Conservation (phyloP, 2,797 vertebrate species). For the Pseudochirops corinnae region DNA sequence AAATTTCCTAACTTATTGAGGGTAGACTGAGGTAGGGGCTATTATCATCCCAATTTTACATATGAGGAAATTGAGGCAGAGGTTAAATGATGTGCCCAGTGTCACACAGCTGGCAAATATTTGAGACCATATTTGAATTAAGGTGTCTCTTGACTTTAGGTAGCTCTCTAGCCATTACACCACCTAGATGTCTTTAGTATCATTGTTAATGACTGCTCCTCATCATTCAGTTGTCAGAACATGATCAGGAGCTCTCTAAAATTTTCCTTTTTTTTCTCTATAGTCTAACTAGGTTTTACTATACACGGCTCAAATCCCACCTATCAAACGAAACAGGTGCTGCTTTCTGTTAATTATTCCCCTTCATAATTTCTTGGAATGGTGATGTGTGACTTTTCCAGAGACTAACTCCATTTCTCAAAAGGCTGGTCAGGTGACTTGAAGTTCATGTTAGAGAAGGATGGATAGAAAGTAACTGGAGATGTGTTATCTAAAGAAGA, state of each 20-base stretch:
- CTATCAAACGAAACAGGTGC: neutral
- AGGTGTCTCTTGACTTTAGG: neutral
- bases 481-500: neutral
- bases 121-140: neutral
- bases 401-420: slow-evolving; percentile 40
- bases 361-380: slow-evolving; percentile 52
- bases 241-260: slow-evolving; percentile 21
- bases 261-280: neutral
- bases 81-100: neutral
- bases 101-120: neutral
- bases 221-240: neutral
- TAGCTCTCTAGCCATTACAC: neutral
- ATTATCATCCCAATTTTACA: neutral
- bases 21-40: neutral
- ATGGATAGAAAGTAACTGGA: neutral
- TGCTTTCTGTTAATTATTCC: slow-evolving; percentile 29
- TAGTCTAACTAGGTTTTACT: slow-evolving; percentile 48
- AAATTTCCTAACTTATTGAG: neutral
- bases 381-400: slow-evolving; percentile 51
- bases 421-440: neutral
- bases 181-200: neutral
- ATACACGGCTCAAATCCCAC: neutral
- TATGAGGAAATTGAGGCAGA: neutral
- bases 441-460: neutral
- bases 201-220: neutral